These are phyloP conservation scores for Coreoperca whiteheadi DNA, from an alignment of 2,113 vertebrate genomes.

Conservation along the genomic window DNA sequence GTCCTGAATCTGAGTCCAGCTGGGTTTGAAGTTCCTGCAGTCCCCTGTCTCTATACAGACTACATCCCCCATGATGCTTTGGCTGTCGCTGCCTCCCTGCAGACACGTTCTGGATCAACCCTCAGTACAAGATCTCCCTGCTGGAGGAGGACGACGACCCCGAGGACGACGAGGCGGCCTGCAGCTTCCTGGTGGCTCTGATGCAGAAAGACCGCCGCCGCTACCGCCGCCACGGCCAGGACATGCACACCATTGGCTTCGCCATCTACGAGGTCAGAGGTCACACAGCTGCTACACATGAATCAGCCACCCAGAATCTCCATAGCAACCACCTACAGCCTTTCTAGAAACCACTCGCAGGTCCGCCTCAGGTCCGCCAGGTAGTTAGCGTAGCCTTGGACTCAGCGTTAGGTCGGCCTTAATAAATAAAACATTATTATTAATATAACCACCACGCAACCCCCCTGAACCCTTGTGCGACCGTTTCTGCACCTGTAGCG, in stretches of 20 bases:
- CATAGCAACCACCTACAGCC: neutral
- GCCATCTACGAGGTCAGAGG: constrained; percentile 88
- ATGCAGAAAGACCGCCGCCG: constrained; percentile 93
- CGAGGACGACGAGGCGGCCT: constrained; percentile 84
- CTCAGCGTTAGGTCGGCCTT: too few relatives aligned
- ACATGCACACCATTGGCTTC: constrained; percentile 93
- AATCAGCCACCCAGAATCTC: neutral
- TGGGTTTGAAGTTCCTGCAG: neutral
- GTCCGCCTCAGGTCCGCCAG: too few relatives aligned
- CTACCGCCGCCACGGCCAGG: constrained; percentile 80
- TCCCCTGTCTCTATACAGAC: neutral
- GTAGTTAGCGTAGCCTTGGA: too few relatives aligned
- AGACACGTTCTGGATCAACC: constrained; percentile 97
- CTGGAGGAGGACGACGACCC: constrained; percentile 91
- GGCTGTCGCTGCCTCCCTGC: constrained; percentile 17
- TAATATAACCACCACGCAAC: too few relatives aligned
- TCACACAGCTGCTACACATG: neutral
- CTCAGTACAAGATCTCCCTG: constrained; percentile 91
- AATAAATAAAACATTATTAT: too few relatives aligned
- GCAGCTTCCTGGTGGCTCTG: constrained; percentile 93
- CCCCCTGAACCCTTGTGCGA: too few relatives aligned
- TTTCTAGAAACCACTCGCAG: too few relatives aligned
- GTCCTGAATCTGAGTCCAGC: neutral
- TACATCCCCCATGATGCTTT: constrained; percentile 39
- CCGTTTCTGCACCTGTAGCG: too few relatives aligned